These are phyloP conservation scores for Dynastes maya DNA, from an alignment of 2,888 invertebrate species.

Conservation along the genomic window DNA sequence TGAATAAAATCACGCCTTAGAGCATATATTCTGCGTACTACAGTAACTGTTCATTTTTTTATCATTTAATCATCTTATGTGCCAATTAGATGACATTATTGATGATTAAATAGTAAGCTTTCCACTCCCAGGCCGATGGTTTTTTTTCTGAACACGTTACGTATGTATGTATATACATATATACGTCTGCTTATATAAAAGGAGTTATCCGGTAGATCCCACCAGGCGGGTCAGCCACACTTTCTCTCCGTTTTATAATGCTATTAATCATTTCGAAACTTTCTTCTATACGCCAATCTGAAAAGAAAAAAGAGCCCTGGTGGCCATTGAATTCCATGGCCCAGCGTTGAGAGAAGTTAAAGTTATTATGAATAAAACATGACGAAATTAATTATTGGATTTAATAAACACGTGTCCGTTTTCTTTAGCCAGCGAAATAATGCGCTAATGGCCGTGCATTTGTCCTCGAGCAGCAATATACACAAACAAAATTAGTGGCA, in stretches of 20 bases:
- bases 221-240: slow-evolving; percentile 36
- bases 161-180: neutral
- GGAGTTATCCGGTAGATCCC: slow-evolving; percentile 33
- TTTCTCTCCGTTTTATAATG: slow-evolving; percentile 45
- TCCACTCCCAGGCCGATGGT: too few species aligned
- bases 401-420: slow-evolving; percentile 44
- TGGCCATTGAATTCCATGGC: slow-evolving; percentile 40
- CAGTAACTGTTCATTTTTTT: too few species aligned
- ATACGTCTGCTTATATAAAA: slow-evolving; percentile 23
- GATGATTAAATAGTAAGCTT: too few species aligned
- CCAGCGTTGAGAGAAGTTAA: slow-evolving; percentile 22
- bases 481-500: slow-evolving; percentile 24
- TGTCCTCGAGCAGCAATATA: slow-evolving; percentile 24
- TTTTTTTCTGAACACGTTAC: neutral
- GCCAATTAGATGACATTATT: too few species aligned
- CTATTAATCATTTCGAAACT: slow-evolving; percentile 46
- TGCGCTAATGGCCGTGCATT: slow-evolving; percentile 17
- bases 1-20: too few species aligned
- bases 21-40: too few species aligned
- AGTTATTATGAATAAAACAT: slow-evolving; percentile 45
- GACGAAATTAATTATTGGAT: slow-evolving; percentile 44
- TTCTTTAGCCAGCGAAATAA: slow-evolving; percentile 31
- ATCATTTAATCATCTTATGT: too few species aligned
- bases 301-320: slow-evolving; percentile 27
- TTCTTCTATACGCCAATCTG: slow-evolving; percentile 41